phyloP scores from a whole-genome alignment of 2,888 invertebrate genomes.

The Brachypalpus laphriformis region DNA sequence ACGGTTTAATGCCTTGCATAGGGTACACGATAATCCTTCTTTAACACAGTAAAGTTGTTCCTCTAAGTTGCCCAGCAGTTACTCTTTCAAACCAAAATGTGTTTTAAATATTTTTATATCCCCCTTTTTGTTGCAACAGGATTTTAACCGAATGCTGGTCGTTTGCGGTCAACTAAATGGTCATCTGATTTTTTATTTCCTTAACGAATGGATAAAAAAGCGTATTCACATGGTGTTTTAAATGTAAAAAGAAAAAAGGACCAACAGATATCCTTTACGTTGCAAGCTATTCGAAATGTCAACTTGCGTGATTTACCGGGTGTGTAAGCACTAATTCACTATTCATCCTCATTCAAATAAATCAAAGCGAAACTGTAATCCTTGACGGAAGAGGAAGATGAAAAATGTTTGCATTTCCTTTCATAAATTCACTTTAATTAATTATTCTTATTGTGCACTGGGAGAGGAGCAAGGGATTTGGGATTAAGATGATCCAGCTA shows the following conservation, averaged over 20 bases:
- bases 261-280: neutral
- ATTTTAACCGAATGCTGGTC: constrained; percentile 1
- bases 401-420: constrained; percentile 32
- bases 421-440: constrained; percentile 46
- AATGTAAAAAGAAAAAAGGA: neutral
- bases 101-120: neutral
- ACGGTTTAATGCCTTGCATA: too few relatives aligned
- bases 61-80: neutral
- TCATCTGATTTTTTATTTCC: constrained; percentile 25
- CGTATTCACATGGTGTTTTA: neutral
- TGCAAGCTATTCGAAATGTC: constrained; percentile 49
- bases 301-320: constrained; percentile 51
- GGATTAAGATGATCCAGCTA: constrained; percentile 9
- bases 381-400: constrained; percentile 22
- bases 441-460: constrained; percentile 39
- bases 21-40: neutral
- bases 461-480: neutral
- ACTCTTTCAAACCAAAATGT: neutral
- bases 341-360: constrained; percentile 56
- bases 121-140: neutral
- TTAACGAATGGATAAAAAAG: neutral
- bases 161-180: constrained; percentile 56
- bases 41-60: neutral
- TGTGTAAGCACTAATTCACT: constrained; percentile 46
- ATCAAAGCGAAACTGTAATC: constrained; percentile 52